A percentile compares a stretch with the other conserved stretches of the same genome.
phyloP scores from a whole-genome alignment of 2,888 invertebrate species.

The Phyllotreta cruciferae region DNA sequence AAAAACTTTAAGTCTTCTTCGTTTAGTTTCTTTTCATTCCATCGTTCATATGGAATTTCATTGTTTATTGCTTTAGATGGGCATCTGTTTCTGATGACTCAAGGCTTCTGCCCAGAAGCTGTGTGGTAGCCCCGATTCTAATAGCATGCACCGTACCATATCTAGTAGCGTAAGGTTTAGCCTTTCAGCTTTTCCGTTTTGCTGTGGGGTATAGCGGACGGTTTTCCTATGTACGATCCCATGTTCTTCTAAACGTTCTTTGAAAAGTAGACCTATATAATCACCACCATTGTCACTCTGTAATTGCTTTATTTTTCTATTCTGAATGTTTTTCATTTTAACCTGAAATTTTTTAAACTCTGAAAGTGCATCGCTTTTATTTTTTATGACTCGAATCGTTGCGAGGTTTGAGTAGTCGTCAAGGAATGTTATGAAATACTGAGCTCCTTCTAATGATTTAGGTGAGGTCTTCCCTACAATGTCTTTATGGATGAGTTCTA shows the following conservation, averaged over 20 bases:
- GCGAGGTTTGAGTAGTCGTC: not conserved
- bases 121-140: not conserved
- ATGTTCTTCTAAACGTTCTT: not conserved
- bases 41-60: constrained; percentile 4
- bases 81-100: not conserved
- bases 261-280: not conserved
- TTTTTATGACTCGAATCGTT: not conserved
- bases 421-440: constrained; percentile 2
- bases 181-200: constrained; percentile 2
- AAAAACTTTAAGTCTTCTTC: not conserved
- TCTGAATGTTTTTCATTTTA: not conserved
- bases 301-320: constrained; percentile 8
- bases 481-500: not conserved
- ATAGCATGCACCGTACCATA: constrained; percentile 1
- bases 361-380: not conserved
- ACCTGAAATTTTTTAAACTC: not conserved
- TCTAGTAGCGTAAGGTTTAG: not conserved
- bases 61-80: not conserved
- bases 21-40: not conserved
- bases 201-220: not conserved
- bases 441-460: not conserved
- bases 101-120: not conserved
- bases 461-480: not conserved
- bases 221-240: not conserved
- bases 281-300: constrained; percentile 1